These are phyloP conservation scores for Melolontha melolontha DNA, from an alignment of 2,888 invertebrate genomes.

Conservation along the genomic window DNA sequence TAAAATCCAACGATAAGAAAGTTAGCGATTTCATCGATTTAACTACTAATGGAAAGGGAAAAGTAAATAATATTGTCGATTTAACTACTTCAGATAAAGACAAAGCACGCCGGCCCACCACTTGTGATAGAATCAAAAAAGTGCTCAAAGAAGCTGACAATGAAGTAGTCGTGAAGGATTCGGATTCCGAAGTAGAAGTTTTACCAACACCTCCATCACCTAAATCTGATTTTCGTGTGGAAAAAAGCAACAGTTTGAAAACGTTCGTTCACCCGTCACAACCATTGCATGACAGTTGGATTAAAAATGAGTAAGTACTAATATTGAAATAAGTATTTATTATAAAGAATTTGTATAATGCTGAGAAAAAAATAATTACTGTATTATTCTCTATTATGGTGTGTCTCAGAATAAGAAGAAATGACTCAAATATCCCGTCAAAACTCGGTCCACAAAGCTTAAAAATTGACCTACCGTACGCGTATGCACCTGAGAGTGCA, in stretches of 20 bases:
- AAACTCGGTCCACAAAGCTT: too few relatives aligned
- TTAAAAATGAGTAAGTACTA: conserved; percentile 67
- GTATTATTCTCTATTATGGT: too few relatives aligned
- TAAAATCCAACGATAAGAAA: conserved; percentile 40
- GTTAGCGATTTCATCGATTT: conserved; percentile 38
- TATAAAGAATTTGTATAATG: not conserved
- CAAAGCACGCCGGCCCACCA: conserved; percentile 48
- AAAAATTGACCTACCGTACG: too few relatives aligned
- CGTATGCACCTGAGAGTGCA: too few relatives aligned
- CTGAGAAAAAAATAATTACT: too few relatives aligned
- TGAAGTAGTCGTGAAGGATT: conserved; percentile 58
- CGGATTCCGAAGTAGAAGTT: conserved; percentile 62
- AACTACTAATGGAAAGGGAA: conserved; percentile 33
- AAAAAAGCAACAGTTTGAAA: conserved; percentile 69
- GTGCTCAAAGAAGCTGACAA: conserved; percentile 56
- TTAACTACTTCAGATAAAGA: conserved; percentile 45
- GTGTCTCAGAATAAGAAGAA: too few relatives aligned
- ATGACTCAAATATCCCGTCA: too few relatives aligned
- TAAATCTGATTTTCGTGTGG: conserved; percentile 61
- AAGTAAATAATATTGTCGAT: conserved; percentile 44
- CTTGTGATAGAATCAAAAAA: conserved; percentile 57
- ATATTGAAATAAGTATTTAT: conserved; percentile 6
- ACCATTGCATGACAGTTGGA: conserved; percentile 69
- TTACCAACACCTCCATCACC: conserved; percentile 61
- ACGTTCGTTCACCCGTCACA: conserved; percentile 69